Percentiles rank a stretch among this genome's conserved stretches.
Conservation (phyloP, 2,797 vertebrate genomes). For the Periparus ater region DNA sequence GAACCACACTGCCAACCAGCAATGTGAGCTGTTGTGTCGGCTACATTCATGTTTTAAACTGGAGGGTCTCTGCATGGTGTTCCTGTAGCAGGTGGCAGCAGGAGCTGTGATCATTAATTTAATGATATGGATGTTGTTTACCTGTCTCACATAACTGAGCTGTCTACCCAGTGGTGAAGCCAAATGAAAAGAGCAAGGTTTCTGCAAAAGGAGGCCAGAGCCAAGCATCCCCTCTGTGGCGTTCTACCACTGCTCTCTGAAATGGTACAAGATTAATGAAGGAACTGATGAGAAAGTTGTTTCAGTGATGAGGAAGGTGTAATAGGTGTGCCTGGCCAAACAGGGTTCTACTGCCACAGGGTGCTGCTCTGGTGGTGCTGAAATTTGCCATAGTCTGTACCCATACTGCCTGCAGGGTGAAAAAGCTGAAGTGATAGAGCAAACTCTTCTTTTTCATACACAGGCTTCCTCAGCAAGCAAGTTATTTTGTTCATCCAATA, state of each 20-base stretch:
- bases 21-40: neutral
- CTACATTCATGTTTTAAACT: slow-evolving; percentile 27
- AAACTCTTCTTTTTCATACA: neutral
- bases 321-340: neutral
- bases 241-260: neutral
- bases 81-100: neutral
- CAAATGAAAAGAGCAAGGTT: neutral
- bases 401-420: neutral
- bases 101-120: neutral
- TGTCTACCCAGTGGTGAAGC: neutral
- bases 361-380: neutral
- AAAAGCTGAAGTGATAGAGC: neutral
- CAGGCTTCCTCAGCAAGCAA: neutral
- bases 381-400: neutral
- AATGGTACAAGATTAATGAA: neutral
- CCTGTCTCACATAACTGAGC: neutral
- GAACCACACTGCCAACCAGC: neutral
- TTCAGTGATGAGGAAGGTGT: accelerated
- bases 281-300: neutral
- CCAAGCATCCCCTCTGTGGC: neutral
- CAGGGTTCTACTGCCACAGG: neutral
- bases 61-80: neutral
- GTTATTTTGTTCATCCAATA: neutral
- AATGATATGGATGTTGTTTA: neutral
- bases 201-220: neutral